Evolutionary conservation across 2,888 invertebrate species (phyloP).

Genomic region (Scelioninae gen. 1): DNA sequence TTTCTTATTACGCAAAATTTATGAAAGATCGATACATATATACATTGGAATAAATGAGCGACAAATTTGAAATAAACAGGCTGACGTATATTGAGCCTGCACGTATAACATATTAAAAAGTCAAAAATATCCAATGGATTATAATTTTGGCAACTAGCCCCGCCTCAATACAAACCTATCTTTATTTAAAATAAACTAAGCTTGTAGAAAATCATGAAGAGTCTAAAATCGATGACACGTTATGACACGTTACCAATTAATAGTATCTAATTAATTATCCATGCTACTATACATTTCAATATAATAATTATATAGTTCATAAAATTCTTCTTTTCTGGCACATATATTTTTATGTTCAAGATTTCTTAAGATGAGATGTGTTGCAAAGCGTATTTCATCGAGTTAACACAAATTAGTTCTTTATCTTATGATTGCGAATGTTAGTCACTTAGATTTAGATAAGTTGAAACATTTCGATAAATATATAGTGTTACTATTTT

Average conservation of each 20-base stretch:
- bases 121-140: slow-evolving; percentile 52
- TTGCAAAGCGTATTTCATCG: no score
- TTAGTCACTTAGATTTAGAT: no score
- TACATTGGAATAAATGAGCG: slow-evolving; percentile 41
- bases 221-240: background rate
- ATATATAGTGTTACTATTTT: no score
- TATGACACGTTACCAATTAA: slow-evolving; percentile 1
- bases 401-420: no score
- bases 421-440: no score
- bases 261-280: background rate
- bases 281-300: background rate
- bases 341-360: background rate
- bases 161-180: slow-evolving; percentile 25
- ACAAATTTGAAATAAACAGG: slow-evolving; percentile 41
- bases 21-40: slow-evolving; percentile 21
- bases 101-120: slow-evolving; percentile 32
- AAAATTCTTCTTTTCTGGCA: background rate
- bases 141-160: slow-evolving; percentile 49
- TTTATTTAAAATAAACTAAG: slow-evolving; percentile 37
- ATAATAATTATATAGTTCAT: background rate
- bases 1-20: slow-evolving; percentile 37
- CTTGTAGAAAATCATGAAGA: slow-evolving; percentile 27
- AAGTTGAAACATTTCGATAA: no score
- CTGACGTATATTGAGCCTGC: slow-evolving; percentile 7
- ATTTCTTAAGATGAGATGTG: no score